Evolutionary conservation across 2,113 vertebrate species (phyloP), one percentile per base, ranked within the genome.

Genomic region (Desmodus rotundus): DNA sequence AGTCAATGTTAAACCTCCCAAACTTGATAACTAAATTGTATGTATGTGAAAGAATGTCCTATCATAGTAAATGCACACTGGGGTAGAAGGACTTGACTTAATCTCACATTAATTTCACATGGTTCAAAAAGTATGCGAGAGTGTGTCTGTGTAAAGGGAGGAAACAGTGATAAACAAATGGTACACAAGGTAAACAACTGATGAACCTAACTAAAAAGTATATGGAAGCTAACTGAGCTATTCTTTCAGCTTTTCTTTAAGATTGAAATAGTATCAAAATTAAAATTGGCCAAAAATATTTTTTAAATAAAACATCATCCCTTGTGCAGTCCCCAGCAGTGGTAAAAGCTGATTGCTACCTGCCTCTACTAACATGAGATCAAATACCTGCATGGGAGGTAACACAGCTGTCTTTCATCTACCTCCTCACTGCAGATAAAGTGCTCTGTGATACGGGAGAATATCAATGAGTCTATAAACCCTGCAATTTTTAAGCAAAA

Each of bases 391-490:
- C 68, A 33, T 4, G 24, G 54, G 41, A 41, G 28, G 9, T 6
- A 24, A 41, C 12, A 24, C 56, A 20, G 56, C 24, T 70, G 19
- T 6, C 50, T 24, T 45, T 20, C 20, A 38, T 2, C 7, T 19
- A 12, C 11, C 41, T 22, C 56, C 11, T 8, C 28, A 31, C n/a
- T 4, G 22, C 28, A 68, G 36, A 67, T 7, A 5, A 10, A 28
- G 28, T 16, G 52, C 36, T 45, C 19, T 3, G 9, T 33, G 43
- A n/a, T 11, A 15, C 0, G 3, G 11, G 36, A 76, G 50, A 61
- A 26, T 11, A 4, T 41, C 56, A 13, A 47, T 0, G 0, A 36
- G 36, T 38, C 31, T 19, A 8, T 20, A 33, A 50, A 67, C n/a
- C 26, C 43, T 33, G 36, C 24, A 0, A 33, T 24, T 22, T 13